Evolutionary conservation across 1,140 invertebrate species (phyloP).

Genomic region (Dysdera silvatica): DNA sequence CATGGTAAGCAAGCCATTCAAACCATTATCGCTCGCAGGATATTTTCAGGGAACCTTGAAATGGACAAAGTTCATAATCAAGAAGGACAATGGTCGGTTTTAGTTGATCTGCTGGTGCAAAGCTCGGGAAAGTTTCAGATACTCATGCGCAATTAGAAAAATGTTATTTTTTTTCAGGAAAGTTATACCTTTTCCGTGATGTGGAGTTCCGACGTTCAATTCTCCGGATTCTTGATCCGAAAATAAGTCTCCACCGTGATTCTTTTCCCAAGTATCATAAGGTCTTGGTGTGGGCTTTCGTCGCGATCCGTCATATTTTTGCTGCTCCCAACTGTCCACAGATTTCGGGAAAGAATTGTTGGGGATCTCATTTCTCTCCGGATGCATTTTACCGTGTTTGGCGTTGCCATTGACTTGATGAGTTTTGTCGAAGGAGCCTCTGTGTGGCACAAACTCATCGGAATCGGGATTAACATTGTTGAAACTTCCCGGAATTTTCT

Average conservation of each 20-base stretch:
- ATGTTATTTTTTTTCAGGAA: too few species aligned
- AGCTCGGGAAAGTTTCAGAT: too few species aligned
- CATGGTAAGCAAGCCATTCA: too few species aligned
- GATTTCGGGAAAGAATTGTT: too few species aligned
- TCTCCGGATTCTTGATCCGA: conserved; percentile 24
- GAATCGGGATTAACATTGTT: conserved; percentile 17
- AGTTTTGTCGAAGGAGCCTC: not conserved
- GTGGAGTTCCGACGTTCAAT: conserved; percentile 19
- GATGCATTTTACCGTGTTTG: not conserved
- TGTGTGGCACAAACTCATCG: conserved; percentile 11
- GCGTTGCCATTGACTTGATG: not conserved
- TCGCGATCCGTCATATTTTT: conserved; percentile 14
- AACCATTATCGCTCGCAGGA: too few species aligned
- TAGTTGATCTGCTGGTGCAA: too few species aligned
- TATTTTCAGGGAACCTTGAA: too few species aligned
- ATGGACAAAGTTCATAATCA: too few species aligned
- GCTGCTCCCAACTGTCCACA: conserved; percentile 13
- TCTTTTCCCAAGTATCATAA: conserved; percentile 9
- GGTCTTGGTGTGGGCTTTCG: conserved; percentile 9
- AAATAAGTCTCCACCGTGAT: conserved; percentile 10
- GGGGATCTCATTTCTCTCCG: not conserved
- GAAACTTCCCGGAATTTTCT: not conserved
- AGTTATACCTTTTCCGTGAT: conserved; percentile 23
- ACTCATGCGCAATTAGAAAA: too few species aligned
- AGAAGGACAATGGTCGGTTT: too few species aligned